Conservation (phyloP, 2,888 invertebrate species). For the Anodontia alba region DNA sequence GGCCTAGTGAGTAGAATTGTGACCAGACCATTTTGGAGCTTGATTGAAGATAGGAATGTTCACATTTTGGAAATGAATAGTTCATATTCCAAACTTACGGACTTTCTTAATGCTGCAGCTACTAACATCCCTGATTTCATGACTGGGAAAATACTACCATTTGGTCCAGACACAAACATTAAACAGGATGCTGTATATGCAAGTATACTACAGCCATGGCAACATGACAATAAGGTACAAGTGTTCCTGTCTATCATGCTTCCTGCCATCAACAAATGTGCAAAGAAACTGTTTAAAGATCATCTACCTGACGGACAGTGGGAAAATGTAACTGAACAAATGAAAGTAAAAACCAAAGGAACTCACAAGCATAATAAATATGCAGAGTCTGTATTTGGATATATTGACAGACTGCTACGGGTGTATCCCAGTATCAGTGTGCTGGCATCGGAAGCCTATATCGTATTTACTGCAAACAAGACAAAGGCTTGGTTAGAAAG, state of each 20-base stretch:
- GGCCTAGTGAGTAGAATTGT: constrained; percentile 50
- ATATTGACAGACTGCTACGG: constrained; percentile 34
- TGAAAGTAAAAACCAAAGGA: neutral
- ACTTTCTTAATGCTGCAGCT: constrained; percentile 21
- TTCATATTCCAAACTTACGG: constrained; percentile 24
- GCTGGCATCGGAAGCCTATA: constrained; percentile 31
- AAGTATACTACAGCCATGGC: neutral
- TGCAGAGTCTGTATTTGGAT: constrained; percentile 45
- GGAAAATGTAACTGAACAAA: neutral
- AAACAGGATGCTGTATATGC: neutral
- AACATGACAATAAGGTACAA: neutral
- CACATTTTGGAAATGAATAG: constrained; percentile 42
- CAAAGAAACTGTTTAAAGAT: constrained; percentile 23
- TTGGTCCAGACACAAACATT: constrained; percentile 3
- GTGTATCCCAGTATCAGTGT: constrained; percentile 32
- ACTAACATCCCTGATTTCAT: constrained; percentile 5
- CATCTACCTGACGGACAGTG: constrained; percentile 21
- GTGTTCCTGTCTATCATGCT: neutral
- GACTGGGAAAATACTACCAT: neutral
- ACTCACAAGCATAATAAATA: constrained; percentile 32
- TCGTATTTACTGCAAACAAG: constrained; percentile 53
- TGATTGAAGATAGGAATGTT: constrained; percentile 39
- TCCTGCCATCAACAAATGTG: constrained; percentile 2
- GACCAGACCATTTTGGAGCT: constrained; percentile 43
- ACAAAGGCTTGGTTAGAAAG: constrained; percentile 41